Evolutionary conservation across 2,888 invertebrate genomes (phyloP).

Genomic region (Argynnis bischoffii): DNA sequence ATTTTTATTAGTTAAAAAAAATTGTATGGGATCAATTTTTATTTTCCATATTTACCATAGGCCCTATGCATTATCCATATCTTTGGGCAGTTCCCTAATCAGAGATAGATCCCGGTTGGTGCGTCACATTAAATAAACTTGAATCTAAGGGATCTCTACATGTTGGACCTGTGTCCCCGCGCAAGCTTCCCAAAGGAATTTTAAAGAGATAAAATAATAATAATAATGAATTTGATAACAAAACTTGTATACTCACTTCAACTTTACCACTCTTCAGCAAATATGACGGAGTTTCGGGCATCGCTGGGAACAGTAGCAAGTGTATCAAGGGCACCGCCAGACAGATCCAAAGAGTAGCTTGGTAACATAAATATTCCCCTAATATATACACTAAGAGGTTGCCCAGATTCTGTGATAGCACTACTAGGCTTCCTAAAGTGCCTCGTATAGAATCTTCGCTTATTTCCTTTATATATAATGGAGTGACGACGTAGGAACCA

Average conservation of each 20-base stretch:
- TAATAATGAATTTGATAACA: neutral
- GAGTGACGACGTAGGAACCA: constrained; percentile 74
- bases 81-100: too few species aligned
- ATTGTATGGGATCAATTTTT: too few species aligned
- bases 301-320: constrained; percentile 62
- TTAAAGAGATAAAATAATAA: too few species aligned
- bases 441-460: constrained; percentile 74
- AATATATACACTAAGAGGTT: constrained; percentile 68
- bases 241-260: constrained; percentile 55
- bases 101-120: too few species aligned
- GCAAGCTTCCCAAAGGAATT: too few species aligned
- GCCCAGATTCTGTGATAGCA: constrained; percentile 71
- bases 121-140: too few species aligned
- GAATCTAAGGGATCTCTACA: too few species aligned
- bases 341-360: constrained; percentile 68
- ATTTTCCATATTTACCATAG: too few species aligned
- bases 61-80: too few species aligned
- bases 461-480: constrained; percentile 74
- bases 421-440: constrained; percentile 67
- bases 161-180: constrained; percentile 32
- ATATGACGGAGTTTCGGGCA: constrained; percentile 76
- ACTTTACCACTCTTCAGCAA: constrained; percentile 69
- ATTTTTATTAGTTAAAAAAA: too few species aligned
- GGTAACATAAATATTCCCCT: constrained; percentile 71
- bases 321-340: constrained; percentile 68